phyloP scores from a whole-genome alignment of 2,888 invertebrate genomes.

The Masnerella sp. region DNA sequence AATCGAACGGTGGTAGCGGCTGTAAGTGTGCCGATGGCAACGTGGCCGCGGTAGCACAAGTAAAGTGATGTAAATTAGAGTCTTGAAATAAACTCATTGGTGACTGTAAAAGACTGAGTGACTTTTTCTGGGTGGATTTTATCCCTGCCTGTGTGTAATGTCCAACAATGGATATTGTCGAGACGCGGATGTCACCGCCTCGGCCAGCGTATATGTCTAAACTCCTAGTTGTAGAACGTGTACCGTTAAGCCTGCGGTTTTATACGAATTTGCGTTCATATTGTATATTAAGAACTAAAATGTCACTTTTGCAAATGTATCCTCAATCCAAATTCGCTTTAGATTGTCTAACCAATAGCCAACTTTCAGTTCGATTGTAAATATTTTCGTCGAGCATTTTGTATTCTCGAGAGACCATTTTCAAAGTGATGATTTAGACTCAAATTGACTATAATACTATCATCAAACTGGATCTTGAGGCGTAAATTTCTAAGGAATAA shows the following conservation, averaged over 20 bases:
- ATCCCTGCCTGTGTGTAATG: no score
- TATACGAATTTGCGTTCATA: conserved; percentile 63
- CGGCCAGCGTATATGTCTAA: conserved; percentile 77
- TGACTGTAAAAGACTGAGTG: no score
- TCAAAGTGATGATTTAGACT: conserved; percentile 34
- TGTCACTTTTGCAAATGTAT: conserved; percentile 29
- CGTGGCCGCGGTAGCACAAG: no score
- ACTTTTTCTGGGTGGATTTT: no score
- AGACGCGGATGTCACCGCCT: conserved; percentile 70
- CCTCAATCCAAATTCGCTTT: not conserved
- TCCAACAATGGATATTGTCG: conserved; percentile 71
- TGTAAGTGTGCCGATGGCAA: no score
- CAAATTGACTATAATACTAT: conserved; percentile 32
- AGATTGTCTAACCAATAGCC: not conserved
- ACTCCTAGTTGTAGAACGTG: conserved; percentile 73
- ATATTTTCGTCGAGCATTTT: conserved; percentile 12
- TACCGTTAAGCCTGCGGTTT: conserved; percentile 70
- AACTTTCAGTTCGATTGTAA: conserved; percentile 19
- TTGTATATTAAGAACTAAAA: conserved; percentile 49
- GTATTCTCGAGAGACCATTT: conserved; percentile 19
- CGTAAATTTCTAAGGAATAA: conserved; percentile 28
- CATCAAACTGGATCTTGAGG: conserved; percentile 10
- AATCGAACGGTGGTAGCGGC: no score
- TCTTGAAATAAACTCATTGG: no score
- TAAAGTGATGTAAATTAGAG: no score